Conservation (phyloP, 2,888 invertebrate species). For the Phyto melanocephala region DNA sequence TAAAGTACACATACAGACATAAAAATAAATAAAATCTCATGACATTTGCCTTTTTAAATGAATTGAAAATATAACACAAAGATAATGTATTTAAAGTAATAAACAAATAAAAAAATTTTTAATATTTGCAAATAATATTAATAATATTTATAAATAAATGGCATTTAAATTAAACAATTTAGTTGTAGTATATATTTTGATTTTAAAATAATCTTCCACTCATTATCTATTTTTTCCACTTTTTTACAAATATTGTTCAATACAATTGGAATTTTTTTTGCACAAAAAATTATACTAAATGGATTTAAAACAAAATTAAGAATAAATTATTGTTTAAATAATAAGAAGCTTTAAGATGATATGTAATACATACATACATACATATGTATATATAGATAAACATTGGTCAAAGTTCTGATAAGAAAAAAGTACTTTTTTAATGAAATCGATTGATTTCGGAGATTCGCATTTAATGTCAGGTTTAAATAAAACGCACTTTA, state of each 20-base stretch:
- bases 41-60: not conserved
- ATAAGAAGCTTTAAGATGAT: not conserved
- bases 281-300: not conserved
- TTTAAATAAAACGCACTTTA: too few relatives aligned
- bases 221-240: not conserved
- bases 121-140: not conserved
- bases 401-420: too few relatives aligned
- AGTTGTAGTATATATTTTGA: not conserved
- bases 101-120: constrained; percentile 6
- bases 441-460: too few relatives aligned
- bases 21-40: not conserved
- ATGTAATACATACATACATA: too few relatives aligned
- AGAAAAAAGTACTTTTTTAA: too few relatives aligned
- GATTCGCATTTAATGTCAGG: too few relatives aligned
- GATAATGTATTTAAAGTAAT: not conserved
- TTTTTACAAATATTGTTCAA: not conserved
- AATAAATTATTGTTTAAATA: not conserved
- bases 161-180: not conserved
- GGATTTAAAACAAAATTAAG: not conserved
- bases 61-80: constrained; percentile 3
- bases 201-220: constrained; percentile 6
- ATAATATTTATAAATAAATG: not conserved
- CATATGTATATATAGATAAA: too few relatives aligned
- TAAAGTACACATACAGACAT: not conserved
- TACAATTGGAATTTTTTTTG: not conserved